Base-by-base conservation (phyloP, 2,113 vertebrate genomes). In the Mugil cephalus region DNA sequence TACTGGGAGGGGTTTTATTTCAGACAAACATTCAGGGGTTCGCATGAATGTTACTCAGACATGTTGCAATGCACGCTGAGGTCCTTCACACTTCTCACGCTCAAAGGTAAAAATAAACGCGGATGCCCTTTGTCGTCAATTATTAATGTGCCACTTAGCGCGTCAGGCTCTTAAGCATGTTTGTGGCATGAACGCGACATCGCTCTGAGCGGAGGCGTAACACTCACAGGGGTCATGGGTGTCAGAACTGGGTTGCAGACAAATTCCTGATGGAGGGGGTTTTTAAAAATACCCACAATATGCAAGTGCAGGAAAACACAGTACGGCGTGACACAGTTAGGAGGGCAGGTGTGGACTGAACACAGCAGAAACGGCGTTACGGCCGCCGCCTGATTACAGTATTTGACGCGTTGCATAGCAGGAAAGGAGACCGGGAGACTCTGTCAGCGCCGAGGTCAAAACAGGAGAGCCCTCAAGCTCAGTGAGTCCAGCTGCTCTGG, bases 271-370 rank as follows among this genome's bases (percentile, higher is more conserved):
- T 75, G 30, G 80, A 54, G 66, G 62, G 12, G 35, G 63, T 64
- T 77, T 30, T 78, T 47, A 79, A 77, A 89, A 74, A 77, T 79
- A 87, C 38, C 59, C 62, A 21, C 9, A 36, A 66, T 60, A n/a
- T 59, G 30, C 53, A 78, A 54, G 42, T 65, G 58, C 24, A 56
- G 53, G 18, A 19, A 52, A 45, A 30, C 24, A 48, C 24, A 67
- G 52, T 11, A 51, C 53, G 52, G 47, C 45, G 42, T 74, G 79
- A 65, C 85, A 84, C 78, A 81, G 73, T 80, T 75, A 80, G 38
- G 47, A 58, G 58, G 38, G 84, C 85, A 86, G 83, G 80, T 89
- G 88, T 79, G 79, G 80, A 55, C 78, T 77, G 64, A 79, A 88
- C 75, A 74, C 55, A 77, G 77, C 67, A 69, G 51, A 21, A 71